Evolutionary conservation across 2,797 vertebrate genomes (phyloP), one percentile per base, ranked within the genome.

Genomic region (Brachymystax lenok): DNA sequence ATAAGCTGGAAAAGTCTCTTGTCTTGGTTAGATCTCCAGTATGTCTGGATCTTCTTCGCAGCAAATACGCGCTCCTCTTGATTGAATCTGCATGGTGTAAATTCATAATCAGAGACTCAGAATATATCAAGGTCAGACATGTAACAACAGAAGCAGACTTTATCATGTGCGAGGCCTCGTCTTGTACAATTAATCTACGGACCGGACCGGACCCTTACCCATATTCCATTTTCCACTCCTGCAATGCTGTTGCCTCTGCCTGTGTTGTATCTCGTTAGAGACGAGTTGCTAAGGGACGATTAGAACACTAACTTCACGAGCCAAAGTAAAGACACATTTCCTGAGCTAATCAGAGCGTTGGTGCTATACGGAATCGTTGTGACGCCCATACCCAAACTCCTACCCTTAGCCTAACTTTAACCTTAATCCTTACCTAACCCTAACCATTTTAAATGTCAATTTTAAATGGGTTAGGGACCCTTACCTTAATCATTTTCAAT

Each of bases 1-100:
- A 95, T 84, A 40, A 94, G 88, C 71, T 61, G 80, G 87, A 94
- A 95, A 68, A 94, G 54, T 50, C 68, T 54, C 86, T 69, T 88
- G 79, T 89, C 78, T 61, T 81, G 70, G 52, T 90, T 69, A 66
- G 73, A 76, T 59, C 88, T 80, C 93, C 94, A 94, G 2, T 54
- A 78, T 69, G 21, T 84, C 80, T 94, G 92, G 78, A 95, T 93
- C 64, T 17, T 87, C 70, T 12, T 30, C 68, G 86, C 93, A 61
- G 88, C 84, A 46, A 66, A 27, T 6, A 87, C 73, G 27, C 63
- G 51, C 14, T 35, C 17, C 64, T 74, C 30, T 51, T 54, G 17
- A 24, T 68, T 66, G 14, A 59, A 51, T 3, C 74, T 77, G 12
- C 50, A 35, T 10, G n/a, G n/a, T 69, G 24, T 71, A 71, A 50